Evolutionary conservation across 2,797 vertebrate genomes (phyloP).

Genomic region (Momotus momota): DNA sequence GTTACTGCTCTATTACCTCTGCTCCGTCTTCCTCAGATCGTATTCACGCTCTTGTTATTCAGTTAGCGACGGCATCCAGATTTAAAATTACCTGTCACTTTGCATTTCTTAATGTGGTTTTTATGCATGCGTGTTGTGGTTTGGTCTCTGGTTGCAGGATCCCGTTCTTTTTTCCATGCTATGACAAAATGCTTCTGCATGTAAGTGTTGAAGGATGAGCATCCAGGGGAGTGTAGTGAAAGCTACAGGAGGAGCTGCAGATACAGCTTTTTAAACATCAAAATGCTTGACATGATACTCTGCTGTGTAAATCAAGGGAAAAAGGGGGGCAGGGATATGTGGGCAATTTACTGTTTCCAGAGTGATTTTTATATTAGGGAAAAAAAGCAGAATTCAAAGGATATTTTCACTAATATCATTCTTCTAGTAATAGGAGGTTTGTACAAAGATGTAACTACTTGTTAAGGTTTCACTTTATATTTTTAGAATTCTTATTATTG

Average conservation of each 20-base stretch:
- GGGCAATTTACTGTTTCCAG: neutral
- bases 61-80: neutral
- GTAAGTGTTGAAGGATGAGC: neutral
- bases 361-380: neutral
- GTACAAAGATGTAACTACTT: neutral
- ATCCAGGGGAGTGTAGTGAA: neutral
- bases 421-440: neutral
- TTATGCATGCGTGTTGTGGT: neutral
- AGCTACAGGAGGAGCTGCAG: neutral
- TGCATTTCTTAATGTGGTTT: conserved; percentile 8
- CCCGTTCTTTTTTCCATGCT: neutral
- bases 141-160: neutral
- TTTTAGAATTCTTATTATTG: neutral
- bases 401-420: neutral
- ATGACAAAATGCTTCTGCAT: neutral
- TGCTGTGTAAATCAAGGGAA: neutral
- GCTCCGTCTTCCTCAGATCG: neutral
- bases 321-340: fast-evolving
- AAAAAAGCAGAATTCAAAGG: neutral
- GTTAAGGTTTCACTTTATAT: neutral
- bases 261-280: neutral
- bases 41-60: neutral
- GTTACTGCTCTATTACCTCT: neutral
- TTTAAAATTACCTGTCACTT: neutral
- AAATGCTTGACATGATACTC: neutral